These are phyloP conservation scores for Delphinapterus leucas DNA, from an alignment of 2,113 vertebrate species.

Conservation along the genomic window DNA sequence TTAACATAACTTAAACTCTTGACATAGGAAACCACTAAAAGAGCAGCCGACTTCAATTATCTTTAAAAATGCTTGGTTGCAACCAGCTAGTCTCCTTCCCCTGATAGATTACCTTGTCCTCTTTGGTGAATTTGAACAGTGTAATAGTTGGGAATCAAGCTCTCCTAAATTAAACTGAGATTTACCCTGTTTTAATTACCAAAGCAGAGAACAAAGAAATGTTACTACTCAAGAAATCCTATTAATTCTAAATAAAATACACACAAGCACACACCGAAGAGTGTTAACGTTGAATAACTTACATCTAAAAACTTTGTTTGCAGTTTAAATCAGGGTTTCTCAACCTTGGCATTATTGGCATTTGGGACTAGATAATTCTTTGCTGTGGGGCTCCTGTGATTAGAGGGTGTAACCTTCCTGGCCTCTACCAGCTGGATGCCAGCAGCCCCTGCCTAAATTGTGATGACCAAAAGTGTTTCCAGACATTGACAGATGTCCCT, in stretches of 20 bases:
- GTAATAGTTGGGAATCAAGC: neutral
- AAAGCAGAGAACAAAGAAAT: neutral
- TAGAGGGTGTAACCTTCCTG: neutral
- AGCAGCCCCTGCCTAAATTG: neutral
- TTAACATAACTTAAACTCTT: neutral
- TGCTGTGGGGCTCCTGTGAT: neutral
- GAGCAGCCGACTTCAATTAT: neutral
- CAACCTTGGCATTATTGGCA: neutral
- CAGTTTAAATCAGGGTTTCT: neutral
- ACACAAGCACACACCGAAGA: neutral
- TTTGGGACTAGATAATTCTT: neutral
- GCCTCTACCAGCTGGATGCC: neutral
- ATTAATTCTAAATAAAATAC: neutral
- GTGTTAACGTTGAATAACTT: neutral
- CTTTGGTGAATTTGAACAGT: neutral
- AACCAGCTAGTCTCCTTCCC: neutral
- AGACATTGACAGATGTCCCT: neutral
- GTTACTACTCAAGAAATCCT: neutral
- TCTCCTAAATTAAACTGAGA: neutral
- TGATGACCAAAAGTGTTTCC: neutral
- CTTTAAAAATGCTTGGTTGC: neutral
- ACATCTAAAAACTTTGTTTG: neutral
- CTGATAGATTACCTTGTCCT: neutral
- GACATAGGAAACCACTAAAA: neutral
- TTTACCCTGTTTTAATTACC: neutral